Evolutionary conservation across 2,113 vertebrate species (phyloP).

Genomic region (Laticauda colubrina): DNA sequence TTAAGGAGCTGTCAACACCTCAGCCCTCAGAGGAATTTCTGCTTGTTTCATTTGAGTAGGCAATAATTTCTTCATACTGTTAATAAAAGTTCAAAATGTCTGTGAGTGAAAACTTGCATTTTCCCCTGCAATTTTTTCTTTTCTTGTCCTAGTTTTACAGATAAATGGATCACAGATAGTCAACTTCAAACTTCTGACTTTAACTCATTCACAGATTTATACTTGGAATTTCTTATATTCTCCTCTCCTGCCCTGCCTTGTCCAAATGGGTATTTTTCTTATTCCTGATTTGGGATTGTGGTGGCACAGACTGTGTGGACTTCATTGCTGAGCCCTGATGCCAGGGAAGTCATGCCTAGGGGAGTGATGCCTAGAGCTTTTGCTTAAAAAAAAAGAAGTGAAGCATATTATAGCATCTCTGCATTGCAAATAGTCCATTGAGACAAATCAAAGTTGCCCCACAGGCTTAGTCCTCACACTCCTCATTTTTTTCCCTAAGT

Average conservation of each 20-base stretch:
- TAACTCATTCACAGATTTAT: neutral
- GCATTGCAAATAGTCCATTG: neutral
- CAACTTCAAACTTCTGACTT: neutral
- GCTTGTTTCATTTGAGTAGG: constrained; percentile 1
- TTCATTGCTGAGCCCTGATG: neutral
- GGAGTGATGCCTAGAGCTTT: neutral
- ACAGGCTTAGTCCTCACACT: neutral
- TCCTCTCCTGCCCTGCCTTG: neutral
- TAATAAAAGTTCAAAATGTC: constrained; percentile 3
- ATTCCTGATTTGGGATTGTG: neutral
- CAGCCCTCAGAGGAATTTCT: constrained; percentile 1
- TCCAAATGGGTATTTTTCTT: neutral
- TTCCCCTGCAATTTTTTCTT: neutral
- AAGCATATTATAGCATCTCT: neutral
- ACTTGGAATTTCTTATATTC: neutral
- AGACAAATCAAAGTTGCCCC: neutral
- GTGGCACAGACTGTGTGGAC: neutral
- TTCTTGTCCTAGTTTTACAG: neutral
- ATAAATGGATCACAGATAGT: neutral
- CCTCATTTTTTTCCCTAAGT: neutral
- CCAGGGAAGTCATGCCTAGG: neutral
- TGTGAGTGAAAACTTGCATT: neutral
- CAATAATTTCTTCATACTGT: constrained; percentile 10
- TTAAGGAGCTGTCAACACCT: constrained; percentile 15
- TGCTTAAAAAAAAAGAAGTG: neutral